A percentile compares a stretch with the other conserved stretches of the same genome.
Evolutionary conservation across 2,797 vertebrate species (phyloP).

Genomic region (Helostoma temminkii): DNA sequence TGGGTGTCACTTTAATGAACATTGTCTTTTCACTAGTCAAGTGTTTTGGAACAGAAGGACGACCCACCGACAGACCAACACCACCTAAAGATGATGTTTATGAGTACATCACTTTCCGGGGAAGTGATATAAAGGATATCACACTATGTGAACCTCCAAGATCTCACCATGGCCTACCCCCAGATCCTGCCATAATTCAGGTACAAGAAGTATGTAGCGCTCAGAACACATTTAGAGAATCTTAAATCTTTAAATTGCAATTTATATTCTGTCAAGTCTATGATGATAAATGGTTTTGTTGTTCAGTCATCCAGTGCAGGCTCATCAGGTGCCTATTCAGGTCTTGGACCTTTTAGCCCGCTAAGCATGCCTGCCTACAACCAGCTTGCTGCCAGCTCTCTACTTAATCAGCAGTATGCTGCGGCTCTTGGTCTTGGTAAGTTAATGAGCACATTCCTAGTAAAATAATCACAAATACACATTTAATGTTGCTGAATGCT

Average conservation of each 20-base stretch:
- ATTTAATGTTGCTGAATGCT: not conserved
- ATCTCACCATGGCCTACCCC: conserved; percentile 90
- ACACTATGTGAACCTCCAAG: conserved; percentile 93
- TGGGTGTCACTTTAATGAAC: not conserved
- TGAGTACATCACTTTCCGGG: conserved; percentile 97
- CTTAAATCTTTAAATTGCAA: not conserved
- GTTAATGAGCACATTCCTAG: not conserved
- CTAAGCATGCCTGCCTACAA: conserved; percentile 90
- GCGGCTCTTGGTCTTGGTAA: conserved; percentile 93
- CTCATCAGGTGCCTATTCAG: conserved; percentile 84
- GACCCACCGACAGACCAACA: conserved; percentile 92
- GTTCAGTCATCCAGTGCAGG: conserved; percentile 69
- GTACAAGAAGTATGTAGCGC: conserved; percentile 67
- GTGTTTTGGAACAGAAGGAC: conserved; percentile 96
- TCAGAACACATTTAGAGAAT: not conserved
- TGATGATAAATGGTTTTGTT: not conserved
- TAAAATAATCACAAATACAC: not conserved
- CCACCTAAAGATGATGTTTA: conserved; percentile 93
- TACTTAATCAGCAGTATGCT: conserved; percentile 93
- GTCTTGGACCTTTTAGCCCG: conserved; percentile 89
- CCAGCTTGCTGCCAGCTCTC: conserved; percentile 91
- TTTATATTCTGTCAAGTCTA: not conserved
- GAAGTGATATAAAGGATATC: conserved; percentile 97
- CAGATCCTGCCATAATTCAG: conserved; percentile 96
- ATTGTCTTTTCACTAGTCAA: conserved; percentile 82